A percentile compares a stretch with the other conserved stretches of the same genome.
Evolutionary conservation across 2,888 invertebrate genomes (phyloP).

Genomic region (Conchocele bisecta): DNA sequence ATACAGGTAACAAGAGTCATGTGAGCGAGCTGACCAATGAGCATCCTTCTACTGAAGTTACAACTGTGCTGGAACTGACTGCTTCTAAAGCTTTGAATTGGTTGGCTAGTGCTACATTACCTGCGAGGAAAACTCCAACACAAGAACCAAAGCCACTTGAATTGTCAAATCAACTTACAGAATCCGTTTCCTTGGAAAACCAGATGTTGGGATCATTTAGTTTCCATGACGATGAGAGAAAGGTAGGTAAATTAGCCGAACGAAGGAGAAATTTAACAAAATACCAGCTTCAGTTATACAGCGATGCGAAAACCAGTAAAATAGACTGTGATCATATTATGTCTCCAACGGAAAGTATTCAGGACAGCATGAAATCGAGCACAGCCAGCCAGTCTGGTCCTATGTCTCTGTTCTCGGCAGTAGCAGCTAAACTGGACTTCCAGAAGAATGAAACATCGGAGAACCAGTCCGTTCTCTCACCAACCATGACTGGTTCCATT

Average conservation of each 20-base stretch:
- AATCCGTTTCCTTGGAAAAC: conserved; percentile 35
- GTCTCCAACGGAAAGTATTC: conserved; percentile 46
- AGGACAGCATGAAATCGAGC: conserved; percentile 51
- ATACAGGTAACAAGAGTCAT: conserved; percentile 9
- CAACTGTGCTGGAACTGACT: conserved; percentile 51
- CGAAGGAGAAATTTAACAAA: conserved; percentile 7
- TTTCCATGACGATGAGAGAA: conserved; percentile 14
- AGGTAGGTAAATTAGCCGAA: neutral
- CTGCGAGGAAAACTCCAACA: conserved; percentile 19
- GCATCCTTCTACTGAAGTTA: conserved; percentile 18
- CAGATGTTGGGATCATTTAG: conserved; percentile 38
- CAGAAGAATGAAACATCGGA: conserved; percentile 18
- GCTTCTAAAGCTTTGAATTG: conserved; percentile 55
- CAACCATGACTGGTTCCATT: conserved; percentile 49
- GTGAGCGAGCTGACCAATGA: conserved; percentile 33
- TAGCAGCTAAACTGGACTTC: conserved; percentile 39
- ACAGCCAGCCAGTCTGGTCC: conserved; percentile 37
- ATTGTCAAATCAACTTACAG: conserved; percentile 30
- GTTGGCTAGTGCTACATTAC: conserved; percentile 48
- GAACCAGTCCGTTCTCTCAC: conserved; percentile 30
- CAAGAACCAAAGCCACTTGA: conserved; percentile 31
- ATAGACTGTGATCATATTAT: conserved; percentile 53
- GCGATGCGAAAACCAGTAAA: conserved; percentile 48
- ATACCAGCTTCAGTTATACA: conserved; percentile 25
- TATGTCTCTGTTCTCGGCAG: conserved; percentile 40